Evolutionary conservation across 2,888 invertebrate species (phyloP).

Genomic region (Stenolophus ochropezus): DNA sequence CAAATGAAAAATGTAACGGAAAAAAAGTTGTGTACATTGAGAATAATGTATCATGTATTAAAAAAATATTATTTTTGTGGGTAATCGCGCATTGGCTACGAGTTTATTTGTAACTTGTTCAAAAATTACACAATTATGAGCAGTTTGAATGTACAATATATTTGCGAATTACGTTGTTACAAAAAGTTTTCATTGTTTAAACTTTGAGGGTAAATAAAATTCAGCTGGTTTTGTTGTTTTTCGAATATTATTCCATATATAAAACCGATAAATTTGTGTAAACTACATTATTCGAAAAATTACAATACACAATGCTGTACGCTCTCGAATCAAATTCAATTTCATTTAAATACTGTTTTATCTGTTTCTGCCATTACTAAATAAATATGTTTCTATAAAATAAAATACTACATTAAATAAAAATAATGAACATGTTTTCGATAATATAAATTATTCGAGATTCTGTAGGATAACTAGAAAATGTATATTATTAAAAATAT

Average conservation of each 20-base stretch:
- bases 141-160: conserved; percentile 12
- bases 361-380: too few species aligned
- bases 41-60: conserved; percentile 12
- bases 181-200: conserved; percentile 30
- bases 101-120: conserved; percentile 29
- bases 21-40: conserved; percentile 19
- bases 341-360: too few species aligned
- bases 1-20: not conserved
- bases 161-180: conserved; percentile 6
- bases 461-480: too few species aligned
- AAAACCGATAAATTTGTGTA: conserved; percentile 8
- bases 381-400: too few species aligned
- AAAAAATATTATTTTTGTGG: conserved; percentile 14
- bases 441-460: too few species aligned
- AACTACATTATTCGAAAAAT: not conserved
- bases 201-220: conserved; percentile 21
- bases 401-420: too few species aligned
- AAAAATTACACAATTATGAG: conserved; percentile 32
- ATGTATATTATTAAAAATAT: too few species aligned
- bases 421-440: too few species aligned
- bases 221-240: conserved; percentile 7
- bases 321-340: not conserved
- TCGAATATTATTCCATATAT: conserved; percentile 5
- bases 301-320: not conserved
- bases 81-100: conserved; percentile 21